Evolutionary conservation across 2,888 invertebrate species (phyloP), one percentile per base, ranked within the genome.

Genomic region (Bembecia ichneumoniformis): DNA sequence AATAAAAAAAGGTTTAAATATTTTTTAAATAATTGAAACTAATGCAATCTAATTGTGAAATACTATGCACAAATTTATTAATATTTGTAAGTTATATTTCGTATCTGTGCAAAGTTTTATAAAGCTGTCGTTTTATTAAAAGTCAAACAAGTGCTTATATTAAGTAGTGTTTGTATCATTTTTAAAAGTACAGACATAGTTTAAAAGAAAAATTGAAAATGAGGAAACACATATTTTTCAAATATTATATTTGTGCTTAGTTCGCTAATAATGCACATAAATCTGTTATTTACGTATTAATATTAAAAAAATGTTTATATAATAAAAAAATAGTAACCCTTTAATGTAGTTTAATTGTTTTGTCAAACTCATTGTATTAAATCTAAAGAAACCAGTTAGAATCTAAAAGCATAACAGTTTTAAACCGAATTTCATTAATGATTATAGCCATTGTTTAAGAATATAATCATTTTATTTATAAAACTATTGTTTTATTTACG

Each of bases 381-480:
- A 40, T 7, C 11, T 13, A 14, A 40, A 40, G 40, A n/a, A 44
- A 28, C 28, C 1, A 28, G 7, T 28, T 53, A 43, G 45, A 34
- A 47, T 43, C 34, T 46, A 36, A 48, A 55, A 62, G 47, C 58
- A 56, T 69, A 66, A 66, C 54, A 51, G 50, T 63, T 60, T 70
- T 63, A 72, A 77, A 68, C 72, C 68, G 72, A 74, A 72, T 74
- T 74, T 71, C 59, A 65, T 68, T 74, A 73, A 76, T 68, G 66
- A 47, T 55, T 77, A 73, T 78, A 79, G 76, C 63, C 69, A 69
- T 72, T 74, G 63, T 68, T 73, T 77, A 76, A 74, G 71, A 80
- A 73, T 81, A 80, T 79, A 81, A 74, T 74, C 74, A 52, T 64
- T 65, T 74, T 74, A 77, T 77, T 77, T 71, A 73, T 63, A 66